Conservation (phyloP, 2,888 invertebrate genomes). For the Spilarctia lutea region DNA sequence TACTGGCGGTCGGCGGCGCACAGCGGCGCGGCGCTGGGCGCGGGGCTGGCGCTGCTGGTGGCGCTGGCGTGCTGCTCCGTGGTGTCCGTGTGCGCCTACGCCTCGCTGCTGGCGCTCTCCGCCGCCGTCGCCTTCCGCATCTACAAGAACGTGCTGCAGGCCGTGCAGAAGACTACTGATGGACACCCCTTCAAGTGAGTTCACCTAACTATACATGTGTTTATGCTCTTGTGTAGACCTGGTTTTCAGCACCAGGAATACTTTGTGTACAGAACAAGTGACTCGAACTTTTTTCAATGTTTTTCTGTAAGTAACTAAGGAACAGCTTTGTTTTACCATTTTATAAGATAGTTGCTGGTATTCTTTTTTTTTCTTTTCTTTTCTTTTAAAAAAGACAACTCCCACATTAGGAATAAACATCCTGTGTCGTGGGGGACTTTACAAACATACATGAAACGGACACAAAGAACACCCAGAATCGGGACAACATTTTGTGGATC, state of each 20-base stretch:
- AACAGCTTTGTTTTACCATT: not conserved
- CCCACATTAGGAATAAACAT: too few relatives aligned
- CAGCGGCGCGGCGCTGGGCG: constrained; percentile 97
- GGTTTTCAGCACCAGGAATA: not conserved
- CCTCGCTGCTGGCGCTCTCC: constrained; percentile 93
- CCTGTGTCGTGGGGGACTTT: too few relatives aligned
- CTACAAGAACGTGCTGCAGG: constrained; percentile 98
- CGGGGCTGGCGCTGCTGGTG: constrained; percentile 94
- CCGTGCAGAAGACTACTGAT: constrained; percentile 98
- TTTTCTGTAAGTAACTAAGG: not conserved
- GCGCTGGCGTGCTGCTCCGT: constrained; percentile 98
- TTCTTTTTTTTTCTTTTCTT: too few relatives aligned
- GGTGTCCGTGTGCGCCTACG: constrained; percentile 97
- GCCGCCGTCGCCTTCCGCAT: constrained; percentile 97
- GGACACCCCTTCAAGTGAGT: constrained; percentile 99
- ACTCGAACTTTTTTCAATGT: not conserved
- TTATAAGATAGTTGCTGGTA: too few relatives aligned
- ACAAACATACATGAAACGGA: too few relatives aligned
- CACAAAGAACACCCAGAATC: too few relatives aligned
- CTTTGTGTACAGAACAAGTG: not conserved
- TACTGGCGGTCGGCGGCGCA: constrained; percentile 99
- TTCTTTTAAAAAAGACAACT: too few relatives aligned
- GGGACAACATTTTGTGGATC: too few relatives aligned
- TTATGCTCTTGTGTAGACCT: not conserved
- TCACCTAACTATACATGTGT: not conserved